A percentile compares a stretch with the other conserved stretches of the same genome.
Conservation (phyloP, 2,888 invertebrate species). For the Sinhomidia bicolor region DNA sequence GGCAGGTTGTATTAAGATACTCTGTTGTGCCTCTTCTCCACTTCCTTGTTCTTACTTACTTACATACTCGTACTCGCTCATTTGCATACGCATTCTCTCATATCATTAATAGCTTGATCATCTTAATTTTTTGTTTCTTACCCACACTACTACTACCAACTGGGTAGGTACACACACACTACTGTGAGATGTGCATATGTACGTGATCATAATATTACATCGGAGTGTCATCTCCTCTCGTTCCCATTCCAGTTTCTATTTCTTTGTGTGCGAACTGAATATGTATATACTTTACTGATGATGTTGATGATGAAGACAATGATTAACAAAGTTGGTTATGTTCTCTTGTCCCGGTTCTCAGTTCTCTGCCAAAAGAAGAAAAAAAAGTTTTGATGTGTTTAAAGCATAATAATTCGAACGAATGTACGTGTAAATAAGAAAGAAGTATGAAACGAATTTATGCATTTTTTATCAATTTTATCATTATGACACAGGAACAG, state of each 20-base stretch:
- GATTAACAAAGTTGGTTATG: neutral
- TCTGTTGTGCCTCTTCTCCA: constrained; percentile 18
- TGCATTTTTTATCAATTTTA: neutral
- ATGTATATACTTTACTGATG: no score
- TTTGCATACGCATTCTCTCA: constrained; percentile 52
- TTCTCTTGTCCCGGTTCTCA: neutral
- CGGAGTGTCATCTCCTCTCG: constrained; percentile 17
- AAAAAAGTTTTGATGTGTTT: no score
- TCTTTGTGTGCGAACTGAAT: neutral
- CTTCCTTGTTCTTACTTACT: constrained; percentile 44
- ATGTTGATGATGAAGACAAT: no score
- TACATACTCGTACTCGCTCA: no score
- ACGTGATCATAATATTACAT: constrained; percentile 60
- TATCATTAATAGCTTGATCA: constrained; percentile 6
- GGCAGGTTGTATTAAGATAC: constrained; percentile 47
- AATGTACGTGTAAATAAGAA: neutral
- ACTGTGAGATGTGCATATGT: no score
- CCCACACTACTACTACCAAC: neutral
- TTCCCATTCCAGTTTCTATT: neutral
- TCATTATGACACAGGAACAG: neutral
- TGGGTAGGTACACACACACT: neutral
- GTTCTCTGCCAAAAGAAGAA: neutral
- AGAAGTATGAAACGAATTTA: neutral
- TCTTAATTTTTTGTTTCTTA: neutral
- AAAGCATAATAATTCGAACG: no score